Evolutionary conservation across 2,113 vertebrate species (phyloP), one percentile per base, ranked within the genome.

Genomic region (Erythrolamprus reginae): DNA sequence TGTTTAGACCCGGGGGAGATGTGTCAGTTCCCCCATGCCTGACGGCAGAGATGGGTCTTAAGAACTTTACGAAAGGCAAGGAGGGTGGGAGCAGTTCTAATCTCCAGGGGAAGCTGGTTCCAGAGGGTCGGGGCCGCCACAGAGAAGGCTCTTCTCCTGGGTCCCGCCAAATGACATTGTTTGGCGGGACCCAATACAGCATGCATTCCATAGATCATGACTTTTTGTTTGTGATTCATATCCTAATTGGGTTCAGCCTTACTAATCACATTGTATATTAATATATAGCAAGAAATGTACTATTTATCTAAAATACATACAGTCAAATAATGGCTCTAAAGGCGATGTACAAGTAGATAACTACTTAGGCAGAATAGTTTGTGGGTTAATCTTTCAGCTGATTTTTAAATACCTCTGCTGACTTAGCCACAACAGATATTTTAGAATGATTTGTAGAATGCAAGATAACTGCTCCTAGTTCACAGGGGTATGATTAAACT

Each of bases 361-460:
- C 65, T 89, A 45, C 47, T 52, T 38, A 6, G n/a, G 56, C 24
- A 48, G 3, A 2, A 65, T 84, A 61, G 10, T n/a, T 4, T 90
- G 82, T 61, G 33, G 45, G 52, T 70, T 61, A 90, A 56, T 2
- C 45, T 82, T 1, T 0, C n/a, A n/a, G 15, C 0, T 92, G 85
- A 93, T 82, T 92, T 93, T 93, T 90, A 89, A 92, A 96, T 90
- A 90, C 90, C 87, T 91, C 5, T n/a, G 21, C 92, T 42, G 88
- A 94, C 93, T 96, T 91, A 55, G 88, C 91, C 92, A 84, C 4
- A 56, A 5, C 0, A 85, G 70, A 87, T 93, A 28, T 88, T 94
- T 90, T 82, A 58, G 90, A 65, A 92, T 86, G 82, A 93, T 89
- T 87, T 91, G 88, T 93, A 89, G 93, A 92, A 90, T 55, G 61